Percentiles rank a stretch among this genome's conserved stretches.
These are phyloP conservation scores for Zhuqinia jingwanae DNA, from an alignment of 2,888 invertebrate species.

Conservation along the genomic window DNA sequence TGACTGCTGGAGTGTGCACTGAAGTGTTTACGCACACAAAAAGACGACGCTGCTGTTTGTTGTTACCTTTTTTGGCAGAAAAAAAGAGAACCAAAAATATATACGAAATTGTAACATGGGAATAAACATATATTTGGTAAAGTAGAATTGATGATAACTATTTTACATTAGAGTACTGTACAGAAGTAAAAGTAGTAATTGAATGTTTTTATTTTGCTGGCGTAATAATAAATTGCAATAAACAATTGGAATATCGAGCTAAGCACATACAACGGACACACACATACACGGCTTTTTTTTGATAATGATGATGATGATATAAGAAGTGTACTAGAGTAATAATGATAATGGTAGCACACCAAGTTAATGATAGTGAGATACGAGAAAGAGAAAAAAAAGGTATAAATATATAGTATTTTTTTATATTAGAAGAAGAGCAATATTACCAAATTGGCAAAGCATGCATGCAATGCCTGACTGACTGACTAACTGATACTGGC, in stretches of 20 bases:
- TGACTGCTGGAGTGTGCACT: conserved; percentile 56
- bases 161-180: neutral
- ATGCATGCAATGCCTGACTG: conserved; percentile 62
- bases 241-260: conserved; percentile 43
- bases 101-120: neutral
- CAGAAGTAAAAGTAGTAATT: conserved; percentile 9
- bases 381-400: neutral
- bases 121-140: neutral
- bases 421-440: conserved; percentile 51
- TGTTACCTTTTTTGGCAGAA: conserved; percentile 58
- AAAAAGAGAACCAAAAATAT: conserved; percentile 23
- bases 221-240: conserved; percentile 61
- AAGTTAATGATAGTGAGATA: conserved; percentile 26
- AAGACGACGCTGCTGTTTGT: too few species aligned
- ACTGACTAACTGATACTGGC: conserved; percentile 71
- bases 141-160: conserved; percentile 6
- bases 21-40: conserved; percentile 59
- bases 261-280: neutral
- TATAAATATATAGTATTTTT: conserved; percentile 19
- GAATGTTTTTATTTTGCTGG: conserved; percentile 5
- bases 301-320: neutral
- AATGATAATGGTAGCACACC: conserved; percentile 9
- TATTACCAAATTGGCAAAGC: conserved; percentile 66
- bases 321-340: conserved; percentile 23
- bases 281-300: neutral